Evolutionary conservation across 2,113 vertebrate genomes (phyloP).

Genomic region (Coregonus clupeaformis): DNA sequence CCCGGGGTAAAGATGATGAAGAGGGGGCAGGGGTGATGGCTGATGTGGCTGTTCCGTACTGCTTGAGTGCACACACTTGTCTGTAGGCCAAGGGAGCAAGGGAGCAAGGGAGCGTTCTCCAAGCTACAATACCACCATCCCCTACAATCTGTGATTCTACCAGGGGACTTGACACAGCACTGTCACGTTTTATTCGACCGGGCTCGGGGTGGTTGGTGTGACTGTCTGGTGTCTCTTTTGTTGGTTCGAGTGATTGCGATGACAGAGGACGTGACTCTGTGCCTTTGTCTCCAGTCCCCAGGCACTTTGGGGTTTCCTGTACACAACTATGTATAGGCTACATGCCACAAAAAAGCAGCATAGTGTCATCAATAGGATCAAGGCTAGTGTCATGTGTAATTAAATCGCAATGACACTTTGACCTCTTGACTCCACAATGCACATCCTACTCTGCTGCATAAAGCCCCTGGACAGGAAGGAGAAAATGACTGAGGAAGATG

Average conservation of each 20-base stretch:
- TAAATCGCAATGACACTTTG: conserved; percentile 36
- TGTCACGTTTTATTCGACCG: too few relatives aligned
- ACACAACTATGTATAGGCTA: background rate
- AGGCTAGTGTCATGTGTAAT: conserved; percentile 40
- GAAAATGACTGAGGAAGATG: background rate
- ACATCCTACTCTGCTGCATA: conserved; percentile 14
- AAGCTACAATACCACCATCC: conserved; percentile 37
- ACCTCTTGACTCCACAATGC: conserved; percentile 18
- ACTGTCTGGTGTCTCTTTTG: conserved; percentile 30
- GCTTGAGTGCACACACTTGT: conserved; percentile 52
- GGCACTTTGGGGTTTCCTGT: background rate
- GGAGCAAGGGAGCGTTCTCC: conserved; percentile 33
- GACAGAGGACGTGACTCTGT: conserved; percentile 22
- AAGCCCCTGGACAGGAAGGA: background rate
- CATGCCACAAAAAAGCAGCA: conserved; percentile 1
- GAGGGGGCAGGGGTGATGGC: conserved; percentile 43
- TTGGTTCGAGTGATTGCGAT: conserved; percentile 34
- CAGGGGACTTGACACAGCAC: conserved; percentile 43
- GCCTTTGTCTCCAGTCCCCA: conserved; percentile 6
- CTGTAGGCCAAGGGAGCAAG: conserved; percentile 43
- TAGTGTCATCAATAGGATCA: conserved; percentile 47
- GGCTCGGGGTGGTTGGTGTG: conserved; percentile 35
- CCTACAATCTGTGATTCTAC: conserved; percentile 10
- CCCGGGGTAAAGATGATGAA: conserved; percentile 39
- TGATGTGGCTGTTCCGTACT: conserved; percentile 43